Conservation (phyloP, 2,888 invertebrate species). For the Idaea aversata region DNA sequence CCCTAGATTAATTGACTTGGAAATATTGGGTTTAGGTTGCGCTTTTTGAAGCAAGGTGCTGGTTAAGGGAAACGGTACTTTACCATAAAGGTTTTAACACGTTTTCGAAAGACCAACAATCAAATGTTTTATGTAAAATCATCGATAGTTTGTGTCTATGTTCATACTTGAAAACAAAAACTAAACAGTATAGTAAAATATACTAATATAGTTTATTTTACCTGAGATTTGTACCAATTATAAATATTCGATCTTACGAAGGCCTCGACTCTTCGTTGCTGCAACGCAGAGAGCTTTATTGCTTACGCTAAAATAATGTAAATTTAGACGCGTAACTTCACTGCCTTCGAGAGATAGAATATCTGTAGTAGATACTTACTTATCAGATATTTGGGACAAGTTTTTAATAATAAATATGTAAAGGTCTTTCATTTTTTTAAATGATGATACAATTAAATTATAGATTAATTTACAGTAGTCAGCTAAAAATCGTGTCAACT, state of each 20-base stretch:
- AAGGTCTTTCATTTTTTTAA: too few relatives aligned
- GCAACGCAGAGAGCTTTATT: too few relatives aligned
- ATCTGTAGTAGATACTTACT: too few relatives aligned
- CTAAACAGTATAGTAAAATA: not conserved
- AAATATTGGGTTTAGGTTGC: conserved; percentile 81
- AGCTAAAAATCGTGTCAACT: conserved; percentile 13
- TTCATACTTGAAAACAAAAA: not conserved
- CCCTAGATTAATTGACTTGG: conserved; percentile 93
- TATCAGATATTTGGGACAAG: not conserved
- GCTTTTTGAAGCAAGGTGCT: conserved; percentile 47
- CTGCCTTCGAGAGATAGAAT: too few relatives aligned
- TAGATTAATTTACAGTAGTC: not conserved
- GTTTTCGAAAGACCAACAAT: conserved; percentile 13
- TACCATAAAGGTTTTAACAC: conserved; percentile 3
- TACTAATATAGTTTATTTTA: not conserved
- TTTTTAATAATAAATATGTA: not conserved
- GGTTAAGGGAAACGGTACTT: conserved; percentile 44
- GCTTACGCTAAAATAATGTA: too few relatives aligned
- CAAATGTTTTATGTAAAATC: not conserved
- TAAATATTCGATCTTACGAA: not conserved
- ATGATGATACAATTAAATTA: too few relatives aligned
- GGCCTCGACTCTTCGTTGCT: not conserved
- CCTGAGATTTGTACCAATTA: not conserved
- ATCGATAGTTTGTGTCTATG: not conserved
- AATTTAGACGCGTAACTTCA: too few relatives aligned